Evolutionary conservation across 2,888 invertebrate species (phyloP).

Genomic region (Heliconius charithonia): DNA sequence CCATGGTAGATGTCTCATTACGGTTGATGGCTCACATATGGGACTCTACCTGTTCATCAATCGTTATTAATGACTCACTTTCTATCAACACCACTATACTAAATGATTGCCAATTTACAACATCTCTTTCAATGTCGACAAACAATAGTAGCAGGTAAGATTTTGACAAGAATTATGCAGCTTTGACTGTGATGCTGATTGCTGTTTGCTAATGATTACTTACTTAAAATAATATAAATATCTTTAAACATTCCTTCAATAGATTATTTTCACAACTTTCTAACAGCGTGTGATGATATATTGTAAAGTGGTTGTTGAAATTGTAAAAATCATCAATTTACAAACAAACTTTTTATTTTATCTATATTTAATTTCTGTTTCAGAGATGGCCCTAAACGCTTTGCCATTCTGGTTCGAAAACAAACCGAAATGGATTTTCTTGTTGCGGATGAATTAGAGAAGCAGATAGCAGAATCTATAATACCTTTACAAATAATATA

Average conservation of each 20-base stretch:
- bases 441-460: conserved; percentile 22
- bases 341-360: background rate
- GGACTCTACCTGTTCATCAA: background rate
- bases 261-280: too few relatives aligned
- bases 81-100: background rate
- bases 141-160: background rate
- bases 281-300: too few relatives aligned
- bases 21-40: conserved; percentile 28
- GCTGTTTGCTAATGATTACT: too few relatives aligned
- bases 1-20: conserved; percentile 3
- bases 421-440: background rate
- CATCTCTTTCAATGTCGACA: background rate
- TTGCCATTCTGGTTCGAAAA: conserved; percentile 8
- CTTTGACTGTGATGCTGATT: too few relatives aligned
- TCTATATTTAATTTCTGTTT: background rate
- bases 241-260: too few relatives aligned
- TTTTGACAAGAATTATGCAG: background rate
- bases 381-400: background rate
- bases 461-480: conserved; percentile 8
- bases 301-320: too few relatives aligned
- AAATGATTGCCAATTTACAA: conserved; percentile 18
- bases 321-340: background rate
- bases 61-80: background rate
- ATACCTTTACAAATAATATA: conserved; percentile 29
- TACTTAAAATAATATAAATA: too few relatives aligned